phyloP scores from a whole-genome alignment of 37 sponge, comb jelly and placozoan genomes.

The Diacarnus erythraeanus region DNA sequence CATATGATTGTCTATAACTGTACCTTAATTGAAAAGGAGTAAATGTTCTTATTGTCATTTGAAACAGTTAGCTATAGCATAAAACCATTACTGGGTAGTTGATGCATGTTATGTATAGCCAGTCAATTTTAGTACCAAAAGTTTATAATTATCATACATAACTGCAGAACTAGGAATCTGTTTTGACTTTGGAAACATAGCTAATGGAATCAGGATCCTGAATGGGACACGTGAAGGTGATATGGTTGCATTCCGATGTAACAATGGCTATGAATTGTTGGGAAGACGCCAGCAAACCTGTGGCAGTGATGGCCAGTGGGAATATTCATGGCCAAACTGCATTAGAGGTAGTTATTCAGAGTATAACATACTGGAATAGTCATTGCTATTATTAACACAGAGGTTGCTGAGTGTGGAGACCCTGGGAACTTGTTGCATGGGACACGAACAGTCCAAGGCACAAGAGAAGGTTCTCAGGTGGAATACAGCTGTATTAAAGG shows the following conservation, averaged over 20 bases:
- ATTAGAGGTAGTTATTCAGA: conserved; percentile 1
- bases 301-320: conserved; percentile 34
- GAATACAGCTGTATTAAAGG: conserved; percentile 37
- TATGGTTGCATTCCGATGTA: conserved; percentile 32
- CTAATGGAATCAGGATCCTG: conserved; percentile 13
- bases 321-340: conserved; percentile 19
- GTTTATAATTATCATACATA: too few relatives aligned
- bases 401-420: conserved; percentile 33
- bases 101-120: too few relatives aligned
- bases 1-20: too few relatives aligned
- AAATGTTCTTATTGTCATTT: too few relatives aligned
- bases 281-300: conserved; percentile 34
- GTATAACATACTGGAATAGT: background rate
- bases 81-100: too few relatives aligned
- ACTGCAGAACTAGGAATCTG: conserved; percentile 12
- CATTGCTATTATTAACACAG: background rate
- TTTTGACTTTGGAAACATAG: conserved; percentile 2
- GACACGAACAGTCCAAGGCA: conserved; percentile 6
- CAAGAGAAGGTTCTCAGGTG: conserved; percentile 25
- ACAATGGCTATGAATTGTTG: conserved; percentile 30
- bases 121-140: too few relatives aligned
- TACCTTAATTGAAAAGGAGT: too few relatives aligned
- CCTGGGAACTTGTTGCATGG: conserved; percentile 43
- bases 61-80: too few relatives aligned
- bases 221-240: conserved; percentile 17